Base-by-base conservation (phyloP, 2,797 vertebrate genomes). In the Clarias laeviceps region DNA sequence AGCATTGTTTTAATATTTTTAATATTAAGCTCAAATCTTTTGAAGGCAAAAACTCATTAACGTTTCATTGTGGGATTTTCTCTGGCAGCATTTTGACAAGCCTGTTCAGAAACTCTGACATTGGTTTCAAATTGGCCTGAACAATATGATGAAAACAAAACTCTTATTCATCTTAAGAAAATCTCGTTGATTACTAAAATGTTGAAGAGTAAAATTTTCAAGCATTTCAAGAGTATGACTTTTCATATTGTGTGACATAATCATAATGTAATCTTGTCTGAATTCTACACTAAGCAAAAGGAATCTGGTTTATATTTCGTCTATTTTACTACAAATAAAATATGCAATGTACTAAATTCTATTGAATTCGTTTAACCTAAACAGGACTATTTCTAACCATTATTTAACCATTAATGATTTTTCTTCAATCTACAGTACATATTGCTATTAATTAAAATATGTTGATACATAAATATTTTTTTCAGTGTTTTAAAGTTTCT, bases 1-100 rank as follows among this genome's bases (percentile, higher is more conserved):
- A 70, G 56, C 57, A 70, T 65, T 61, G 2, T 40, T 79, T 72
- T 79, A 85, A 76, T 66, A 40, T 76, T 82, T 45, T 82, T 40
- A 64, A 56, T 79, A 73, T 65, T 80, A 61, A 80, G 32, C 61
- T 74, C 29, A 74, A 66, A 85, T 80, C 17, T 68, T 70, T 37
- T n/a, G 7, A 73, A 20, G 14, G 45, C 37, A 72, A 80, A 40
- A 59, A 34, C 56, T 69, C 22, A 82, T 62, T 82, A 34, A 82
- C 8, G 70, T 77, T 65, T 45, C 34, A 77, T 45, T 34, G n/a
- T 57, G 18, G 54, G 59, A 81, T 57, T 65, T 66, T 76, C 62
- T 68, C 15, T 45, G 27, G 20, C 0, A 3, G 50, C 1, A 29
- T 37, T 70, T 29, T 82, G 66, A 15, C 17, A 22, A 8, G 18